Percentiles rank a stretch among this genome's conserved stretches.
These are phyloP conservation scores for Agrochola lota DNA, from an alignment of 2,888 invertebrate species.

Conservation along the genomic window DNA sequence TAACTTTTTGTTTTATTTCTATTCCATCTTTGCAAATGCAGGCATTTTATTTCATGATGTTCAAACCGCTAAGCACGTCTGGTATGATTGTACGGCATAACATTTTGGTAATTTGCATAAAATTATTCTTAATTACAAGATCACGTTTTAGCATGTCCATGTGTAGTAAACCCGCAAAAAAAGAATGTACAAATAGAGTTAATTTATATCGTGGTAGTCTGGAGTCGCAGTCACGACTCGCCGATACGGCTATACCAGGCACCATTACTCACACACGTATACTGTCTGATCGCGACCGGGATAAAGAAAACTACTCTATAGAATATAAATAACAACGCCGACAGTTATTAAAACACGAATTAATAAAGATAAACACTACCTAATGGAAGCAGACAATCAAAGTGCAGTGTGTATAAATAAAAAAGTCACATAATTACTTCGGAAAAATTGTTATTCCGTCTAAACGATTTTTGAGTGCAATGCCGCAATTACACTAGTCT, in stretches of 20 bases:
- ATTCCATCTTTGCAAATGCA: neutral
- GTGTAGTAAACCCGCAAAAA: constrained; percentile 50
- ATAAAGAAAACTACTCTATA: constrained; percentile 60
- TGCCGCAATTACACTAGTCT: constrained; percentile 35
- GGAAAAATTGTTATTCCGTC: constrained; percentile 33
- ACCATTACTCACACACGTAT: constrained; percentile 78
- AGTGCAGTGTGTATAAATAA: constrained; percentile 30
- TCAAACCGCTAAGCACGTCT: constrained; percentile 1
- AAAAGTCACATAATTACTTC: constrained; percentile 22
- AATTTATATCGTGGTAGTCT: constrained; percentile 75
- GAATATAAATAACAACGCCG: constrained; percentile 55
- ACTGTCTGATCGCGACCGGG: constrained; percentile 51
- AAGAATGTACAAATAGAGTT: constrained; percentile 65
- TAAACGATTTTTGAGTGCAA: constrained; percentile 45
- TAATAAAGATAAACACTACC: constrained; percentile 24
- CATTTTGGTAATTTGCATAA: constrained; percentile 50
- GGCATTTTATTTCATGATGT: constrained; percentile 25
- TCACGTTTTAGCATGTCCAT: constrained; percentile 56
- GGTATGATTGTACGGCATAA: constrained; percentile 31
- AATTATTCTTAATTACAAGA: constrained; percentile 56
- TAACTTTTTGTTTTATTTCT: neutral
- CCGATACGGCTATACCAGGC: constrained; percentile 69
- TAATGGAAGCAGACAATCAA: constrained; percentile 3
- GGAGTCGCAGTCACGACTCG: constrained; percentile 79
- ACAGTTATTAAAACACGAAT: constrained; percentile 45